Evolutionary conservation across 2,888 invertebrate species (phyloP).

Genomic region (Lucinisca nassula): DNA sequence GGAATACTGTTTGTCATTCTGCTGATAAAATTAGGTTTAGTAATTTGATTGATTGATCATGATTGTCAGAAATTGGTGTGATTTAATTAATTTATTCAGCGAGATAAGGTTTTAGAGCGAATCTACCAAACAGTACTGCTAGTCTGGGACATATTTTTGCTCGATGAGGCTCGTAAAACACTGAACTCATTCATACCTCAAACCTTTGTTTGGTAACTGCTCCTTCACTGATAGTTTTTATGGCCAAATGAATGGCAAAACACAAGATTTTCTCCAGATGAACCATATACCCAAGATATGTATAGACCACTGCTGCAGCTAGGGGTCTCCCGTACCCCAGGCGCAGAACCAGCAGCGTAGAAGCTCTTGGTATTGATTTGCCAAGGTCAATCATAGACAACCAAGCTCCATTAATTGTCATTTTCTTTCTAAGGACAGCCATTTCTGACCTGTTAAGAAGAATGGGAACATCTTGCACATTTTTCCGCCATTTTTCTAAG

Average conservation of each 20-base stretch:
- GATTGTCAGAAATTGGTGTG: too few species aligned
- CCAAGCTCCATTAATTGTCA: neutral
- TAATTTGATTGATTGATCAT: too few species aligned
- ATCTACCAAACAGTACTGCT: too few species aligned
- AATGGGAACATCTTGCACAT: too few species aligned
- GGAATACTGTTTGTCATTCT: too few species aligned
- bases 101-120: too few species aligned
- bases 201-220: neutral
- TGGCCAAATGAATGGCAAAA: neutral
- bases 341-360: neutral
- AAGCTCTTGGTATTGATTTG: neutral
- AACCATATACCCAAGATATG: neutral
- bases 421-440: neutral
- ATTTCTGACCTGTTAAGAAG: neutral
- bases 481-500: too few species aligned
- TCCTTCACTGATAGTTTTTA: neutral
- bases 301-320: neutral
- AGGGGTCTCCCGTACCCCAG: neutral
- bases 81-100: too few species aligned
- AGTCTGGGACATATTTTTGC: too few species aligned
- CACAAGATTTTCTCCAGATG: conserved; percentile 19
- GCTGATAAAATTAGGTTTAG: too few species aligned
- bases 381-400: neutral
- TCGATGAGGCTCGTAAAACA: too few species aligned
- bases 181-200: too few species aligned